Evolutionary conservation across 2,888 invertebrate species (phyloP).

Genomic region (Hypena proboscidalis): DNA sequence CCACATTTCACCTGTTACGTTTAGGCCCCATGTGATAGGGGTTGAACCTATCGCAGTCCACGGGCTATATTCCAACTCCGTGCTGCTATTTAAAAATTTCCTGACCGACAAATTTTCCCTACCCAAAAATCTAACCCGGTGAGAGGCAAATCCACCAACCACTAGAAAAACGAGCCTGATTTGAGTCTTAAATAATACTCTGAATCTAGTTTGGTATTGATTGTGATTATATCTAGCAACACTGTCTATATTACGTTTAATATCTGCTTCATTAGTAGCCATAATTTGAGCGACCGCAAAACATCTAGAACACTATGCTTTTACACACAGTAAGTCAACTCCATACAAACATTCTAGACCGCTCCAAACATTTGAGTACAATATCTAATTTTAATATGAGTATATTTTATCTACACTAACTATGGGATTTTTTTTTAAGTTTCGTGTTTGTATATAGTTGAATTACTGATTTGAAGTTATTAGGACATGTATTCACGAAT

Average conservation of each 20-base stretch:
- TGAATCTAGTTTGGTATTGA: too few relatives aligned
- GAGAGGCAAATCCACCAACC: too few relatives aligned
- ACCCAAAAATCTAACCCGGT: too few relatives aligned
- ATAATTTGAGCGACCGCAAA: constrained; percentile 32
- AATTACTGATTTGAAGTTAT: constrained; percentile 12
- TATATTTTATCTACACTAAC: constrained; percentile 34
- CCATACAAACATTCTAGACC: constrained; percentile 21
- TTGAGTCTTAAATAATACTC: too few relatives aligned
- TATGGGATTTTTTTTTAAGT: constrained; percentile 15
- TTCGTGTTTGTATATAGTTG: constrained; percentile 27
- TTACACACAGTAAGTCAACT: constrained; percentile 24
- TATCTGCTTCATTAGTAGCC: constrained; percentile 21
- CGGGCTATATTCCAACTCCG: too few relatives aligned
- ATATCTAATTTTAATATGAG: constrained; percentile 25
- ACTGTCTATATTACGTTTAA: constrained; percentile 12
- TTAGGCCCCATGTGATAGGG: too few relatives aligned
- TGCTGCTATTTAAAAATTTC: too few relatives aligned
- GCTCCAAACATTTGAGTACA: constrained; percentile 23
- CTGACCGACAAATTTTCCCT: too few relatives aligned
- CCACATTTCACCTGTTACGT: too few relatives aligned
- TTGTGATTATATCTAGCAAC: constrained; percentile 31
- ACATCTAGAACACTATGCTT: constrained; percentile 4
- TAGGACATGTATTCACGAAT: constrained; percentile 9
- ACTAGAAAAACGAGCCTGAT: too few relatives aligned
- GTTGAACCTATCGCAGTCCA: too few relatives aligned